Conservation (phyloP, 2,888 invertebrate species). For the Panzeria rudis region DNA sequence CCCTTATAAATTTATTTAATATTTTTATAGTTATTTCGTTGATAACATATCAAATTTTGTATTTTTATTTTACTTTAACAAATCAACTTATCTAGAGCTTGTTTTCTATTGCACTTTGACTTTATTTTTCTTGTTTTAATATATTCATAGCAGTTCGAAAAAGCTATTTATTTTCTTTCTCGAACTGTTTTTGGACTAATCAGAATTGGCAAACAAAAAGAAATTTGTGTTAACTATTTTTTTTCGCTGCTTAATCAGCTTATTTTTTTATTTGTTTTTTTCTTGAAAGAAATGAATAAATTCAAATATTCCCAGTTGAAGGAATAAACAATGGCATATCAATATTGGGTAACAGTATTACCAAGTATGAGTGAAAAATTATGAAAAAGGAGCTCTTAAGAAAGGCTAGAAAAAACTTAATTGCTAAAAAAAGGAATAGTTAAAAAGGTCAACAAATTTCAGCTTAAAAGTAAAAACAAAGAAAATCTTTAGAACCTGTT, state of each 20-base stretch:
- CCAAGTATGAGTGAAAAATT: no score
- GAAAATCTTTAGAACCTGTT: no score
- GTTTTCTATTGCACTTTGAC: neutral
- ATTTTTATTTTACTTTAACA: neutral
- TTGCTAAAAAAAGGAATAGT: no score
- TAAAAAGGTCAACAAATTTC: no score
- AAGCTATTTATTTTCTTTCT: neutral
- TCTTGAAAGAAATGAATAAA: neutral
- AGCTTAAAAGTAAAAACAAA: no score
- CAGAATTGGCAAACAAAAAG: slow-evolving; percentile 6
- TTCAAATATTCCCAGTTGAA: slow-evolving; percentile 5
- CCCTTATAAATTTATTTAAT: no score
- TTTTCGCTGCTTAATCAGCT: slow-evolving; percentile 57
- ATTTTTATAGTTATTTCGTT: no score
- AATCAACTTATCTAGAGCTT: neutral
- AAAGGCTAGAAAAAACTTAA: no score
- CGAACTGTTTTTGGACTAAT: neutral
- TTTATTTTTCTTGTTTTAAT: neutral
- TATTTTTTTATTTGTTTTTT: slow-evolving; percentile 11
- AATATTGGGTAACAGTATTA: slow-evolving; percentile 12
- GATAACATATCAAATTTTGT: no score
- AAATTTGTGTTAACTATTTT: slow-evolving; percentile 42
- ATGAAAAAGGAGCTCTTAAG: no score
- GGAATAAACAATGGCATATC: slow-evolving; percentile 27
- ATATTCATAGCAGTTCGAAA: neutral